phyloP scores from a whole-genome alignment of 2,888 invertebrate species.

The Lypha dubia region DNA sequence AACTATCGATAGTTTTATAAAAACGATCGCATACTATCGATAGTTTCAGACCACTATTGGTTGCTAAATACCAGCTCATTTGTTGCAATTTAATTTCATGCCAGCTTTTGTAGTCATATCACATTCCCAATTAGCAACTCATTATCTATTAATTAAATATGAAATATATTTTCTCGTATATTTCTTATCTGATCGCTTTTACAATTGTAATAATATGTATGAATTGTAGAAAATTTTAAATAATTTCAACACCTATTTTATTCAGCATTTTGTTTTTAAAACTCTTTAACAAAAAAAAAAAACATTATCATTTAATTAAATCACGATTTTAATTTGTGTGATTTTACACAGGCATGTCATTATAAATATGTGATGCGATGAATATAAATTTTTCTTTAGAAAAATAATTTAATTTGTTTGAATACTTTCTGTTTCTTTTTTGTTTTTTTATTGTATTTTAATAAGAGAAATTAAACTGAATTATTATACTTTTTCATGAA shows the following conservation, averaged over 20 bases:
- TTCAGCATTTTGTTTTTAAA: constrained; percentile 34
- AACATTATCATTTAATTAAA: constrained; percentile 39
- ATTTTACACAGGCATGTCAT: constrained; percentile 15
- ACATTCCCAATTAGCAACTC: no score
- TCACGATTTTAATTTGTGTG: constrained; percentile 12
- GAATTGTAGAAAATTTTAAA: constrained; percentile 1
- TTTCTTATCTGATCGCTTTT: constrained; percentile 18
- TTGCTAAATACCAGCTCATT: no score
- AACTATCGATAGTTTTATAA: no score
- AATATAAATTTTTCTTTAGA: constrained; percentile 6
- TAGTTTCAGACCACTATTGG: no score
- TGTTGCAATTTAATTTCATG: no score
- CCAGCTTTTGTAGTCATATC: no score
- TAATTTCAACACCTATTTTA: constrained; percentile 24
- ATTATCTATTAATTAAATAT: no score
- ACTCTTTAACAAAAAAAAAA: no score
- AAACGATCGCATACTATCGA: no score
- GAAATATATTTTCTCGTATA: neutral
- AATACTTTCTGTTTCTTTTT: neutral
- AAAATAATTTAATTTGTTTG: constrained; percentile 2
- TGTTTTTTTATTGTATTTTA: no score
- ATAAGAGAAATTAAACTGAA: neutral
- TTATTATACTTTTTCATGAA: neutral
- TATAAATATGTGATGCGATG: neutral
- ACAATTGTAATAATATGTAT: neutral